Percentiles rank a stretch among this genome's conserved stretches.
phyloP scores from a whole-genome alignment of 1,140 invertebrate genomes.

The Grapholita molesta region DNA sequence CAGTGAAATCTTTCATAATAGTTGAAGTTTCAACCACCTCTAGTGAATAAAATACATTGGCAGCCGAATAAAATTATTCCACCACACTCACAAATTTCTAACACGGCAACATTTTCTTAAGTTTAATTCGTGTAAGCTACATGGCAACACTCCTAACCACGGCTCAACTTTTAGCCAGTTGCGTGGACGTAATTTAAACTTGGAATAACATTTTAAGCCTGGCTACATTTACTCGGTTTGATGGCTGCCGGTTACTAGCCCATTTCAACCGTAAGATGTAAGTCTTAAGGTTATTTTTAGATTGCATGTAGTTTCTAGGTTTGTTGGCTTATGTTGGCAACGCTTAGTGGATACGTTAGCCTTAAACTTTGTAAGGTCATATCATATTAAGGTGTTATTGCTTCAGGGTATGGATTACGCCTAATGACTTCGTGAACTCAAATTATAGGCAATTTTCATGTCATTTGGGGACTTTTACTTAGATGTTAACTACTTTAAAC shows the following conservation, averaged over 20 bases:
- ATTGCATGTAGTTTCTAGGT: background rate
- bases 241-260: background rate
- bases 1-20: too few relatives aligned
- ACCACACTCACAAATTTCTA: background rate
- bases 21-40: too few relatives aligned
- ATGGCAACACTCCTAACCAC: background rate
- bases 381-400: background rate
- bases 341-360: background rate
- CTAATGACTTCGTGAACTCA: background rate
- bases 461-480: too few relatives aligned
- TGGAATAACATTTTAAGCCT: slow-evolving; percentile 14
- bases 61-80: too few relatives aligned
- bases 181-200: slow-evolving; percentile 11
- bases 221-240: background rate
- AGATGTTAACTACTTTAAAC: too few relatives aligned
- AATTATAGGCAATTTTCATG: too few relatives aligned
- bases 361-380: background rate
- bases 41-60: too few relatives aligned
- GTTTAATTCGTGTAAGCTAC: background rate
- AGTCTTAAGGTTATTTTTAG: background rate
- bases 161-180: background rate
- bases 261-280: background rate
- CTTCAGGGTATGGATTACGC: background rate
- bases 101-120: slow-evolving; percentile 13
- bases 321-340: background rate